Evolutionary conservation across 2,113 vertebrate species (phyloP).

Genomic region (Proterorhinus semilunaris): DNA sequence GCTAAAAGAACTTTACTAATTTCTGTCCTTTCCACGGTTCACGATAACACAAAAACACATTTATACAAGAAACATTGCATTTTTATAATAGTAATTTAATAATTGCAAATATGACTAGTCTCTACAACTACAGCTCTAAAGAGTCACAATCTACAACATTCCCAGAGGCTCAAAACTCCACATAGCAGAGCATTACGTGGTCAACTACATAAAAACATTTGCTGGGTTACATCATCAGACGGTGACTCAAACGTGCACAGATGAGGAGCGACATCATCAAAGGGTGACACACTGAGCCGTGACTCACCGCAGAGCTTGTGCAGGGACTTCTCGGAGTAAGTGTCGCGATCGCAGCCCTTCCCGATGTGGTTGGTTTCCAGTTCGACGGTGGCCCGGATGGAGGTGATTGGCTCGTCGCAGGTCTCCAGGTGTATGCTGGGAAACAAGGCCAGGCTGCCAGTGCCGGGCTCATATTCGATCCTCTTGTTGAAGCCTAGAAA

Average conservation of each 20-base stretch:
- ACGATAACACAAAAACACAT: too few species aligned
- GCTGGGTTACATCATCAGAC: neutral
- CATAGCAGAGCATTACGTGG: neutral
- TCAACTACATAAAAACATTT: neutral
- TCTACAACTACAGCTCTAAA: neutral
- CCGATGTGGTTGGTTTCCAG: slow-evolving; percentile 96
- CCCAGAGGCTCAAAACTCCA: neutral
- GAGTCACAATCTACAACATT: neutral
- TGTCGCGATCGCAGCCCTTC: slow-evolving; percentile 97
- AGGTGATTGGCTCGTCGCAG: slow-evolving; percentile 88
- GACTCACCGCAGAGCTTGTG: slow-evolving; percentile 92
- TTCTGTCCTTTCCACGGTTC: too few species aligned
- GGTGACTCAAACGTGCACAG: neutral
- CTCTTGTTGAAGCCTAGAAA: slow-evolving; percentile 89
- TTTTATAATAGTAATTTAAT: too few species aligned
- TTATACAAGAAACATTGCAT: too few species aligned
- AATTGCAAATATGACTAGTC: too few species aligned
- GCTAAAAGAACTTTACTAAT: too few species aligned
- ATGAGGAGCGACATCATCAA: neutral
- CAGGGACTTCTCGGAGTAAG: slow-evolving; percentile 96
- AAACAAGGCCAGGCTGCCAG: slow-evolving; percentile 89
- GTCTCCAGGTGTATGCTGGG: slow-evolving; percentile 91
- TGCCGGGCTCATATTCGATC: slow-evolving; percentile 95
- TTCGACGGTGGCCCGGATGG: slow-evolving; percentile 83
- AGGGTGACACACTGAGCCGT: neutral